Conservation (phyloP, 2,797 vertebrate genomes). For the Tolypeutes matacus region DNA sequence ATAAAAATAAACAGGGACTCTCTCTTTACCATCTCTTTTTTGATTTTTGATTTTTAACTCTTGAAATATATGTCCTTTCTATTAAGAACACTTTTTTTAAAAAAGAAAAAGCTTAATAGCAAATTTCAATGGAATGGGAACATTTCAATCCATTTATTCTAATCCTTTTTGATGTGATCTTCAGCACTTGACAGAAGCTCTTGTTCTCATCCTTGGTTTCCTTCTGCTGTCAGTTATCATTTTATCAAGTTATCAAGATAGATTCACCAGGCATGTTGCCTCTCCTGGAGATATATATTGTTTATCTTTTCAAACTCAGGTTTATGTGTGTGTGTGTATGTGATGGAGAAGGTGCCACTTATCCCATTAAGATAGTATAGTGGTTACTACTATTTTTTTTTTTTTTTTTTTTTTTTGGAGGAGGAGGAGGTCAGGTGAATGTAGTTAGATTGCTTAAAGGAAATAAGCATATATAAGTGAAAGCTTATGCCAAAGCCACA, state of each 20-base stretch:
- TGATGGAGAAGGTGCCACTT: neutral
- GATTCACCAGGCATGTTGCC: rapidly evolving
- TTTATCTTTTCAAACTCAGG: neutral
- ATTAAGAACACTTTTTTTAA: neutral
- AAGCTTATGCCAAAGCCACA: neutral
- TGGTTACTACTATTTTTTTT: neutral
- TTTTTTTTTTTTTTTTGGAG: no score
- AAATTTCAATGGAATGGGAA: neutral
- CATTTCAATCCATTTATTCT: neutral
- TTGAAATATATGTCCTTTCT: neutral
- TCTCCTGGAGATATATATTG: neutral
- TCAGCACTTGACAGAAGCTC: neutral
- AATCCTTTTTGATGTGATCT: neutral
- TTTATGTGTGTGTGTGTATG: neutral
- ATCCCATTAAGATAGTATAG: neutral
- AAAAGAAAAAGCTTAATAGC: neutral
- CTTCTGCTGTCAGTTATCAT: neutral
- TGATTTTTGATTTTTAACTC: neutral
- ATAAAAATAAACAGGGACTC: neutral
- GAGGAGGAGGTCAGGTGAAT: neutral
- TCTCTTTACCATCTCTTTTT: neutral
- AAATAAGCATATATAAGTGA: neutral
- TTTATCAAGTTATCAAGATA: neutral
- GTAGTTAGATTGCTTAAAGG: conserved; percentile 6
- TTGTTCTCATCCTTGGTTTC: no score